Conservation (phyloP, 1,140 invertebrate genomes). For the Panagrolaimus sp. region DNA sequence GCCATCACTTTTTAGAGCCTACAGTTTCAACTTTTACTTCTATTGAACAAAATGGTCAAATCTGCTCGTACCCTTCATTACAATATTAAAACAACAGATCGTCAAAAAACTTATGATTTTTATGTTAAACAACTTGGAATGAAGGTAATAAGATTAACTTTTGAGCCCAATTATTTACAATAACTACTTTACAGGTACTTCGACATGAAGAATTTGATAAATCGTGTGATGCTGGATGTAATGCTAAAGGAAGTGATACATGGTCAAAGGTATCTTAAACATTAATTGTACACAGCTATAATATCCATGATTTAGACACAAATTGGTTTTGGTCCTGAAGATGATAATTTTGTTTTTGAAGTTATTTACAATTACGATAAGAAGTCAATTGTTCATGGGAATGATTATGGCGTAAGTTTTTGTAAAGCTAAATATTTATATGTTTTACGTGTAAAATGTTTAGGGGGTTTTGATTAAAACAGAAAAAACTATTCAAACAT, state of each 20-base stretch:
- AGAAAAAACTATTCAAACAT: conserved; percentile 66
- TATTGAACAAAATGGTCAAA: no score
- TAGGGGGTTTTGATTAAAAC: conserved; percentile 73
- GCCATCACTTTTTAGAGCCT: no score
- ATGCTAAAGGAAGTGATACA: conserved; percentile 89
- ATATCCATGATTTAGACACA: conserved; percentile 99
- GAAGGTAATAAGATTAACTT: conserved; percentile 66
- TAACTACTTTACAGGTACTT: conserved; percentile 67
- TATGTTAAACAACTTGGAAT: conserved; percentile 83
- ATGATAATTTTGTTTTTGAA: conserved; percentile 88
- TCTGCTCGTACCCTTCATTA: conserved; percentile 74
- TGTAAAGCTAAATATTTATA: conserved; percentile 46
- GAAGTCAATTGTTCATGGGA: conserved; percentile 73
- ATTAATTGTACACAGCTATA: no score
- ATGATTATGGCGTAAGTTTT: conserved; percentile 74
- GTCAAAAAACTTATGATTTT: conserved; percentile 75
- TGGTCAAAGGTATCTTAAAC: no score
- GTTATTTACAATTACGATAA: conserved; percentile 96
- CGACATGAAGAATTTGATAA: conserved; percentile 94
- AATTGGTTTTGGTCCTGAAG: conserved; percentile 93
- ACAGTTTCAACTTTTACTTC: no score
- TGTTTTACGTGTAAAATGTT: conserved; percentile 27
- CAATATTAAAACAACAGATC: conserved; percentile 86
- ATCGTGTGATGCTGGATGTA: conserved; percentile 88
- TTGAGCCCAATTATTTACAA: conserved; percentile 13